These are phyloP conservation scores for Discoglossus pictus DNA, from an alignment of 2,797 vertebrate species.

Conservation along the genomic window DNA sequence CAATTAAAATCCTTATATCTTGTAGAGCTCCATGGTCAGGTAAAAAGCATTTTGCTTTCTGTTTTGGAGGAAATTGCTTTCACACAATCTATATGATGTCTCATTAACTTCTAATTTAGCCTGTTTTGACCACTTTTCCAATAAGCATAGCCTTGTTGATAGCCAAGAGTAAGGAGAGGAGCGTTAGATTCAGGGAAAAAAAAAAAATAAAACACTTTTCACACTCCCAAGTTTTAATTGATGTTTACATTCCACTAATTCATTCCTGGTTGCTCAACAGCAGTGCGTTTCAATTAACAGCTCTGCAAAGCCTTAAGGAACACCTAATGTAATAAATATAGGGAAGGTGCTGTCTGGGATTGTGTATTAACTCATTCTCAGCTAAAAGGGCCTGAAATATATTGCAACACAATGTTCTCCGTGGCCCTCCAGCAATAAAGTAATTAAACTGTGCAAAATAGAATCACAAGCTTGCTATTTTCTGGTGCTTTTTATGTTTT, in stretches of 20 bases:
- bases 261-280: constrained; percentile 56
- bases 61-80: constrained; percentile 63
- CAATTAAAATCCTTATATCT: neutral
- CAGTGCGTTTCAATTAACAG: constrained; percentile 65
- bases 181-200: constrained; percentile 42
- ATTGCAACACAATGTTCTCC: neutral
- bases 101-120: constrained; percentile 68
- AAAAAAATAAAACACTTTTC: constrained; percentile 50
- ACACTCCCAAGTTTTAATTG: constrained; percentile 67
- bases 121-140: constrained; percentile 65
- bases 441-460: constrained; percentile 20
- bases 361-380: constrained; percentile 28
- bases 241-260: constrained; percentile 62
- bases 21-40: neutral
- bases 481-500: constrained; percentile 2
- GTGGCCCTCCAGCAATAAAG: constrained; percentile 9
- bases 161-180: constrained; percentile 59
- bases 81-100: constrained; percentile 63
- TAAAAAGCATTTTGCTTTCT: constrained; percentile 59
- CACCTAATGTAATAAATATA: constrained; percentile 49
- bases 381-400: neutral
- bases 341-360: constrained; percentile 17
- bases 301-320: constrained; percentile 55
- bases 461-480: neutral
- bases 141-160: constrained; percentile 62